Percentiles rank a stretch among this genome's conserved stretches.
These are phyloP conservation scores for Rhinichthys osculus DNA, from an alignment of 2,797 vertebrate genomes.

Conservation along the genomic window DNA sequence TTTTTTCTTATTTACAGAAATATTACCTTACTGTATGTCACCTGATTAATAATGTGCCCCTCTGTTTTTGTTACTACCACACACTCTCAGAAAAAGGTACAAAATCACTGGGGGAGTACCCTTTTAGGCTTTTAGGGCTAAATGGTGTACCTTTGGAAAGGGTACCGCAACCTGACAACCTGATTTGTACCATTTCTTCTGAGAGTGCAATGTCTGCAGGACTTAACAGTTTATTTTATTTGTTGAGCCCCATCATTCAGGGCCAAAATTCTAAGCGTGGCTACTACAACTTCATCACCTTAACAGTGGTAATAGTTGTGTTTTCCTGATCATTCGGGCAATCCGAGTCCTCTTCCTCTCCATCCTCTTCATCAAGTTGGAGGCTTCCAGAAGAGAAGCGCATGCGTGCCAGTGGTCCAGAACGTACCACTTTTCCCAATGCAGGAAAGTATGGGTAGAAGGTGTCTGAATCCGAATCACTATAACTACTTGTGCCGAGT, in stretches of 20 bases:
- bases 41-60: constrained; percentile 1
- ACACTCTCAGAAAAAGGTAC: neutral
- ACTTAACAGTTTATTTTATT: neutral
- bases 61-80: neutral
- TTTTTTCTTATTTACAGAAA: constrained; percentile 32
- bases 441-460: constrained; percentile 84
- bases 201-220: neutral
- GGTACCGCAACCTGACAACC: neutral
- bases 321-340: constrained; percentile 23
- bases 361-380: constrained; percentile 85
- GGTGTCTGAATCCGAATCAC: constrained; percentile 89
- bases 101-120: neutral
- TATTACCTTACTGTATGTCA: neutral
- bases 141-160: constrained; percentile 13
- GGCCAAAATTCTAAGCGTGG: neutral
- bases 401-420: constrained; percentile 81
- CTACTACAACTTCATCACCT: constrained; percentile 56
- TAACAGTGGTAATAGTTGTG: constrained; percentile 40
- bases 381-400: constrained; percentile 92
- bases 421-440: constrained; percentile 74
- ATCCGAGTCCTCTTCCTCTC: constrained; percentile 60
- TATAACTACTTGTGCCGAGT: constrained; percentile 83
- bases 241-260: neutral
- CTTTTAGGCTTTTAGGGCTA: neutral
- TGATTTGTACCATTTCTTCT: neutral